A percentile compares a stretch with the other conserved stretches of the same genome.
Conservation (phyloP, 2,888 invertebrate genomes). For the Sesamia inferens region DNA sequence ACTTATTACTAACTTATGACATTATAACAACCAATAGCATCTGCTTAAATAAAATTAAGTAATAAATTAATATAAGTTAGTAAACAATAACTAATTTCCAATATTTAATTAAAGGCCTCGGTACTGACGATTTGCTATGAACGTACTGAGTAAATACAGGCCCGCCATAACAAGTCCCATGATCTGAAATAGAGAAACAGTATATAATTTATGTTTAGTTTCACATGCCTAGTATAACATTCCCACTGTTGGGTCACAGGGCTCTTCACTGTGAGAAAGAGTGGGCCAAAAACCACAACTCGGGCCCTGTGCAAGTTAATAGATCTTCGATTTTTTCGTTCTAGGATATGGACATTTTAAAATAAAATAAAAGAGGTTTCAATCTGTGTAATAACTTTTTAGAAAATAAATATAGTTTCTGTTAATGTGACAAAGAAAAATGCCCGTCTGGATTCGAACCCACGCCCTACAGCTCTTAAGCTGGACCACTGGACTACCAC, state of each 20-base stretch:
- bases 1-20: conserved; percentile 1
- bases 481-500: neutral
- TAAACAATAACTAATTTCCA: conserved; percentile 14
- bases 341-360: neutral
- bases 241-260: neutral
- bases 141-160: conserved; percentile 94
- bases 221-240: neutral
- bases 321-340: neutral
- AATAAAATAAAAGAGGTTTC: too few species aligned
- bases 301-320: neutral
- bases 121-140: conserved; percentile 94
- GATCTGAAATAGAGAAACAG: conserved; percentile 89
- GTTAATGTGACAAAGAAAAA: neutral
- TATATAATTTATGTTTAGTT: conserved; percentile 7
- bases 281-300: neutral
- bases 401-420: too few species aligned
- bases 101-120: conserved; percentile 89
- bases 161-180: conserved; percentile 93
- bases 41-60: conserved; percentile 17
- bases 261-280: neutral
- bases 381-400: too few species aligned
- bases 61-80: conserved; percentile 45
- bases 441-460: neutral
- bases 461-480: neutral
- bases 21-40: conserved; percentile 2